Percentiles rank a stretch among this genome's conserved stretches.
These are phyloP conservation scores for Mystacornis crossleyi DNA, from an alignment of 2,113 vertebrate species.

Conservation along the genomic window DNA sequence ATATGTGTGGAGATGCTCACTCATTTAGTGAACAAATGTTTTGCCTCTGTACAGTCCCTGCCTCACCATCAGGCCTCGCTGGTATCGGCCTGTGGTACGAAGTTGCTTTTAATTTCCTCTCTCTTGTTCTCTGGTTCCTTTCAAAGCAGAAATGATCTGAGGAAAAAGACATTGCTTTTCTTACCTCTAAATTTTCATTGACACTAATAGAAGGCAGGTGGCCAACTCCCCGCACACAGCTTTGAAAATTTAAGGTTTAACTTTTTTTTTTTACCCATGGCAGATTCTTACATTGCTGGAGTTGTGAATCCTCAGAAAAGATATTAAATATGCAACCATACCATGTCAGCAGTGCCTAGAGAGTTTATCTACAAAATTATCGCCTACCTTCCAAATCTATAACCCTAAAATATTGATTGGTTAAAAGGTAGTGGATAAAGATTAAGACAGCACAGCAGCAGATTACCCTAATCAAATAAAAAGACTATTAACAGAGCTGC, in stretches of 20 bases:
- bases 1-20: background rate
- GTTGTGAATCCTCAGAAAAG: slow-evolving; percentile 40
- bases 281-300: background rate
- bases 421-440: slow-evolving; percentile 72
- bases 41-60: background rate
- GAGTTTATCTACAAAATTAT: slow-evolving; percentile 66
- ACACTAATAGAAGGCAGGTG: slow-evolving; percentile 60
- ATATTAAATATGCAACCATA: slow-evolving; percentile 41
- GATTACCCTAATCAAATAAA: slow-evolving; percentile 74
- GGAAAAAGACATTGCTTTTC: background rate
- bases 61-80: background rate
- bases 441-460: slow-evolving; percentile 46
- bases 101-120: slow-evolving; percentile 51
- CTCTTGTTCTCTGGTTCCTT: background rate
- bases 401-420: slow-evolving; percentile 73
- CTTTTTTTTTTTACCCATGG: background rate
- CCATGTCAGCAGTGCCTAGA: slow-evolving; percentile 46
- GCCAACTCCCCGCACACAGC: slow-evolving; percentile 5
- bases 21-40: background rate
- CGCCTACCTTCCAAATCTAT: slow-evolving; percentile 58
- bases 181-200: slow-evolving; percentile 50
- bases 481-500: slow-evolving; percentile 56
- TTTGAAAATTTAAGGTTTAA: slow-evolving; percentile 63
- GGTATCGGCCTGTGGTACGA: background rate
- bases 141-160: slow-evolving; percentile 21